phyloP scores from a whole-genome alignment of 2,797 vertebrate genomes.

The Malurus leucopterus region DNA sequence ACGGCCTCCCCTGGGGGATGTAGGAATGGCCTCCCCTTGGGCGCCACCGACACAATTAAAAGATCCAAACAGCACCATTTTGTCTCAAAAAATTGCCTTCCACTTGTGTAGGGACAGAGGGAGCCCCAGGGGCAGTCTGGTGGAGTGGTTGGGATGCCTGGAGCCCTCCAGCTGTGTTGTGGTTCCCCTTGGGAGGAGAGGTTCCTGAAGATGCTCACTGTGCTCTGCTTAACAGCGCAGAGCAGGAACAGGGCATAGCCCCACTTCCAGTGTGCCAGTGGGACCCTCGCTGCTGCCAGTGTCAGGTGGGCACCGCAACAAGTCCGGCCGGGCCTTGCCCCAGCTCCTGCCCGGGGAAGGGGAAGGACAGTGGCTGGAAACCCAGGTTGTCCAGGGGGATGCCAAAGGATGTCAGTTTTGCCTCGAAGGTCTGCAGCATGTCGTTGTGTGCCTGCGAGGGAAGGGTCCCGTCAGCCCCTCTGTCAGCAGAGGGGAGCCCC shows the following conservation, averaged over 20 bases:
- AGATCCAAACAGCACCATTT: background rate
- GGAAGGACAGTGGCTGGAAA: constrained; percentile 75
- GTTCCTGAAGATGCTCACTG: background rate
- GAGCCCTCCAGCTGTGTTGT: background rate
- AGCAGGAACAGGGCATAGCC: background rate
- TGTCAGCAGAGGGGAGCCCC: background rate
- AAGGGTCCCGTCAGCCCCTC: background rate
- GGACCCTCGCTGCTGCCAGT: background rate
- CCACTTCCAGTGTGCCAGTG: background rate
- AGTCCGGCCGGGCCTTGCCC: constrained; percentile 76
- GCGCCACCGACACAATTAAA: background rate
- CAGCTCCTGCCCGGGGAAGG: constrained; percentile 54
- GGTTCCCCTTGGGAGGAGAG: background rate
- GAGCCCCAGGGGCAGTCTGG: background rate
- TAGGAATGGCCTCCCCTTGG: background rate
- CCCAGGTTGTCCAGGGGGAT: constrained; percentile 79
- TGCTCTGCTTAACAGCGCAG: background rate
- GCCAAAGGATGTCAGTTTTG: constrained; percentile 77
- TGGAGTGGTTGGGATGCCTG: background rate
- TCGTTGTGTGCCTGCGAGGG: constrained; percentile 79
- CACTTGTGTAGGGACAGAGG: background rate
- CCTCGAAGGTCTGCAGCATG: constrained; percentile 77
- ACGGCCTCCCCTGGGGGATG: fast-evolving
- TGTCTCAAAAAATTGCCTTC: background rate
- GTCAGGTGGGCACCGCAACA: constrained; percentile 66